A percentile compares a stretch with the other conserved stretches of the same genome.
Conservation (phyloP, 2,888 invertebrate genomes). For the Erebia ligea region DNA sequence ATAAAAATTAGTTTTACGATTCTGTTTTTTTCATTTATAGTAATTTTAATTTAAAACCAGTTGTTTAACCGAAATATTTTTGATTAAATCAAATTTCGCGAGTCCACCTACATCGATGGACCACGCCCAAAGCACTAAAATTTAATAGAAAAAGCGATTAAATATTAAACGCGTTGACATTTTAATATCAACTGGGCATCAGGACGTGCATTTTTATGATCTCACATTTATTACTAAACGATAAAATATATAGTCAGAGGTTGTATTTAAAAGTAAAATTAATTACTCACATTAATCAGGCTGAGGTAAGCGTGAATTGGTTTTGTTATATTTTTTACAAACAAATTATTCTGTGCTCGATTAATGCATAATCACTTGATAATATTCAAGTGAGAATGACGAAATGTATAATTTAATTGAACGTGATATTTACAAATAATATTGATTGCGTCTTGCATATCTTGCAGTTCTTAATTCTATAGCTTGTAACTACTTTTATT, state of each 20-base stretch:
- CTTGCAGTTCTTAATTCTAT: too few relatives aligned
- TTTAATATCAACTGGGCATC: slow-evolving; percentile 19
- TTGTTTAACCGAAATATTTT: neutral
- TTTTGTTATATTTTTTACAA: slow-evolving; percentile 12
- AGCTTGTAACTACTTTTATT: too few relatives aligned
- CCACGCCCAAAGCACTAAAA: slow-evolving; percentile 17
- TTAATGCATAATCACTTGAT: neutral
- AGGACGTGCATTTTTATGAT: slow-evolving; percentile 17
- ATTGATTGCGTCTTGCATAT: too few relatives aligned
- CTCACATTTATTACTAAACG: slow-evolving; percentile 7
- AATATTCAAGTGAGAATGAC: neutral
- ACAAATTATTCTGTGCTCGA: neutral
- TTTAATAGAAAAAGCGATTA: slow-evolving; percentile 18
- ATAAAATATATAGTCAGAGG: neutral
- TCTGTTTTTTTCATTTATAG: neutral
- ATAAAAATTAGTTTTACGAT: neutral
- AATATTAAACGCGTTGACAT: slow-evolving; percentile 18
- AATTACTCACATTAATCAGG: slow-evolving; percentile 20
- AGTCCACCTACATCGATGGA: slow-evolving; percentile 1
- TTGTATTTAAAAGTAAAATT: slow-evolving; percentile 18
- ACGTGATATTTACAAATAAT: too few relatives aligned
- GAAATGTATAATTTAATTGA: neutral
- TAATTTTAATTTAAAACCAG: neutral
- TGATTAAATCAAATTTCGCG: neutral
- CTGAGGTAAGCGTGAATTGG: slow-evolving; percentile 11